A percentile compares a stretch with the other conserved stretches of the same genome.
Evolutionary conservation across 2,113 vertebrate genomes (phyloP).

Genomic region (Bufo bufo): DNA sequence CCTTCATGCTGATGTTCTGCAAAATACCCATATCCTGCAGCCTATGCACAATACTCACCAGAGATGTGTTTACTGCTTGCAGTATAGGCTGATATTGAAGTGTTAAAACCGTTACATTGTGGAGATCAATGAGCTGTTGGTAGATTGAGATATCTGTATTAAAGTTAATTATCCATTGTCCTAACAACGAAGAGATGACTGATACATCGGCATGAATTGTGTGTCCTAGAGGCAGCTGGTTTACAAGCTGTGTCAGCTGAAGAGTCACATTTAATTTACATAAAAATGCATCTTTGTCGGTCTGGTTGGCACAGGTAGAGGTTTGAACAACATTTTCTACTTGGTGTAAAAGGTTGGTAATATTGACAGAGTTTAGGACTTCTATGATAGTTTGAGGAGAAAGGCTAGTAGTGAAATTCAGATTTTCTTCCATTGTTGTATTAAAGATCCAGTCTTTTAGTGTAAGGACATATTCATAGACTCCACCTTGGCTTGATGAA

Average conservation of each 20-base stretch:
- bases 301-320: background rate
- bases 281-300: background rate
- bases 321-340: background rate
- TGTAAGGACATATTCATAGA: slow-evolving; percentile 14
- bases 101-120: slow-evolving; percentile 1
- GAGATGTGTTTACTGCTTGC: slow-evolving; percentile 32
- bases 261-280: slow-evolving; percentile 22
- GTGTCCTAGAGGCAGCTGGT: background rate
- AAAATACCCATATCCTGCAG: slow-evolving; percentile 8
- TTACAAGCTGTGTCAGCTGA: slow-evolving; percentile 24
- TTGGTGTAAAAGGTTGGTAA: slow-evolving; percentile 25
- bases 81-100: slow-evolving; percentile 16
- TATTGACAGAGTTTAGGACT: background rate
- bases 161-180: slow-evolving; percentile 33
- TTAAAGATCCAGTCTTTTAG: slow-evolving; percentile 28
- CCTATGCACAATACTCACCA: slow-evolving; percentile 17
- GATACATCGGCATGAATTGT: background rate
- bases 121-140: slow-evolving; percentile 26
- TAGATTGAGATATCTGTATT: background rate
- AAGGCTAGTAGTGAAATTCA: background rate
- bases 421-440: background rate
- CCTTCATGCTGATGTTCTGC: slow-evolving; percentile 6
- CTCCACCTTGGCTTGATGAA: background rate
- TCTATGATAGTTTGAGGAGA: background rate
- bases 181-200: slow-evolving; percentile 1